Conservation (phyloP, 2,888 invertebrate genomes). For the Tipula confusa region DNA sequence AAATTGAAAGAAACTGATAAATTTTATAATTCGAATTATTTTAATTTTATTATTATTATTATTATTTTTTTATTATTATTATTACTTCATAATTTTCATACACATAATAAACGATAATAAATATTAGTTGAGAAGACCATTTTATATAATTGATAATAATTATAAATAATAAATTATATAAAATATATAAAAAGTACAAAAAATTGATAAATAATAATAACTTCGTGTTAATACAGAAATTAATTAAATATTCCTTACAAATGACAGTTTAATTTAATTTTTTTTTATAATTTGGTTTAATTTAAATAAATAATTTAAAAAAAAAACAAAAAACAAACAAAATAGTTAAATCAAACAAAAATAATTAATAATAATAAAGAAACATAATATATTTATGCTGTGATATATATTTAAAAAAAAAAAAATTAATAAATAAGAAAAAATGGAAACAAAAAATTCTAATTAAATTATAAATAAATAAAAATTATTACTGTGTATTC, state of each 20-base stretch:
- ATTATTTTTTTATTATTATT: not conserved
- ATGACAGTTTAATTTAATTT: constrained; percentile 6
- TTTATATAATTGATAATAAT: not conserved
- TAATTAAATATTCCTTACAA: not conserved
- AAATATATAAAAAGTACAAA: constrained; percentile 20
- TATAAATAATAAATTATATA: not conserved
- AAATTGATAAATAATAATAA: not conserved
- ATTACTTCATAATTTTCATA: not conserved
- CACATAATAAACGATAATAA: not conserved
- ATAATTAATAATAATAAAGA: constrained; percentile 26
- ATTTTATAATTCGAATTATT: not conserved
- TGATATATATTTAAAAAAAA: constrained; percentile 29
- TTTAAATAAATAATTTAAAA: constrained; percentile 7
- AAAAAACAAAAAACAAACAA: not conserved
- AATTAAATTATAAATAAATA: constrained; percentile 4
- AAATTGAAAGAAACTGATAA: constrained; percentile 1
- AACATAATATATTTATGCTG: constrained; percentile 29
- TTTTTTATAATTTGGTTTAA: not conserved
- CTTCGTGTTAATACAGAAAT: not conserved
- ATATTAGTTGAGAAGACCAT: not conserved
- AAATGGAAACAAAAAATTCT: constrained; percentile 5
- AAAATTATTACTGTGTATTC: constrained; percentile 3
- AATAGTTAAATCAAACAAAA: constrained; percentile 26
- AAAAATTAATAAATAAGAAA: constrained; percentile 28
- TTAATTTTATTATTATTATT: not conserved